A percentile compares a stretch with the other conserved stretches of the same genome.
phyloP scores from a whole-genome alignment of 2,888 invertebrate genomes.

The Hydroisotoma schaefferi region DNA sequence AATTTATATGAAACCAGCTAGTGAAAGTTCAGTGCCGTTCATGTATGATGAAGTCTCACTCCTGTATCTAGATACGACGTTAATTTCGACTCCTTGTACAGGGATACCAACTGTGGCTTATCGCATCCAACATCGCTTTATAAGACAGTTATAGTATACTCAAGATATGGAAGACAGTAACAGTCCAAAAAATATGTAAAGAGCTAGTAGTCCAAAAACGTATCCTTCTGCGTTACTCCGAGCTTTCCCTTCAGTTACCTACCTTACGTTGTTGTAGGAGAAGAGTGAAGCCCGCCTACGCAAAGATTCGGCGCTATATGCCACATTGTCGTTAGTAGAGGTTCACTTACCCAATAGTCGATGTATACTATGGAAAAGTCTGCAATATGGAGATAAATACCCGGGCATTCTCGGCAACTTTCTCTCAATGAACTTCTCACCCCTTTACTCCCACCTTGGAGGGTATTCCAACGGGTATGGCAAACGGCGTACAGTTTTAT shows the following conservation, averaged over 20 bases:
- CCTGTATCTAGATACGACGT: too few species aligned
- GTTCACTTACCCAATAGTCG: background rate
- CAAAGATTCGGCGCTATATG: conserved; percentile 9
- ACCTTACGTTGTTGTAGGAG: background rate
- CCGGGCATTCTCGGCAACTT: conserved; percentile 23
- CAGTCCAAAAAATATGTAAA: background rate
- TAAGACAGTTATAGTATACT: background rate
- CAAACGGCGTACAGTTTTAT: background rate
- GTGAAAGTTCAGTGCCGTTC: too few species aligned
- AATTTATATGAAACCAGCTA: too few species aligned
- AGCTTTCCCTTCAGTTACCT: background rate
- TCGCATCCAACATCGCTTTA: background rate
- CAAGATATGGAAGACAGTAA: background rate
- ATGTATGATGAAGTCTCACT: too few species aligned
- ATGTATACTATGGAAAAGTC: background rate
- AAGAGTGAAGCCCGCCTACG: conserved; percentile 1
- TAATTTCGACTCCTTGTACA: too few species aligned
- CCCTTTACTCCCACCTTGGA: conserved; percentile 7
- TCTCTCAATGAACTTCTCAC: conserved; percentile 37
- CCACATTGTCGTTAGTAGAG: too few species aligned
- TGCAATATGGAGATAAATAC: conserved; percentile 36
- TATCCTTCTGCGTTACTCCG: too few species aligned
- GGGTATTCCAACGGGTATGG: background rate
- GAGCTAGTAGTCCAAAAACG: too few species aligned
- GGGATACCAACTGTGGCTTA: too few species aligned